Evolutionary conservation across 1,140 invertebrate genomes (phyloP), one percentile per base, ranked within the genome.

Genomic region (Penaeus japonicus): DNA sequence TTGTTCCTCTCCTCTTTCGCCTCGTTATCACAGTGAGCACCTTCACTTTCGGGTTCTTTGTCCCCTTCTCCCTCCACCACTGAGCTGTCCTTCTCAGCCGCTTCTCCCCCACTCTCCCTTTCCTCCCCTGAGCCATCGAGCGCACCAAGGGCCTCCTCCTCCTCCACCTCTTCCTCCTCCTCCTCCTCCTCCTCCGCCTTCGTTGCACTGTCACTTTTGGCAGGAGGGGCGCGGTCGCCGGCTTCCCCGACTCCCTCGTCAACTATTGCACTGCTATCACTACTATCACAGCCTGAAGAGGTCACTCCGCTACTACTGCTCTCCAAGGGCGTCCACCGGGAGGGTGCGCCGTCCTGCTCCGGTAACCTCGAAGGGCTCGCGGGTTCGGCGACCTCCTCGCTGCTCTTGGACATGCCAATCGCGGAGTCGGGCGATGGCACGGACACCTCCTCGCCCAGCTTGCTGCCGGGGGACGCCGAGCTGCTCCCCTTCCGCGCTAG

Each of bases 231-330:
- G 47, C 59, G 59, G 24, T 53, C 39, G 79, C 39, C 30, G 18
- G 55, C 54, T 30, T 65, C 85, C 30, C 39, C 47, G 27, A 47
- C 87, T 54, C 57, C 77, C 62, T 89, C 87, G 10, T 84, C 87
- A 47, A 79, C 81, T 84, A 89, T 89, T 84, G 87, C 87, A 89
- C 87, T 89, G 53, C 62, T 77, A 86, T 90, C 90, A 83, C 84
- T 84, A 80, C 73, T 90, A 77, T 90, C 87, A 89, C 87, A 87
- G 73, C 59, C 70, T 53, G 77, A 89, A 18, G 82, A 84, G 12
- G 81, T 87, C 62, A 87, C 77, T 75, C 84, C 77, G 82, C 81
- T 83, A 80, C 89, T 70, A 82, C 79, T 88, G 82, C 81, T 85
- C 77, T 80, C 87, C 55, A 83, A 88, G 12, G 82, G 70, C 53